Base-by-base conservation (phyloP, 2,113 vertebrate genomes). In the Mus pahari region DNA sequence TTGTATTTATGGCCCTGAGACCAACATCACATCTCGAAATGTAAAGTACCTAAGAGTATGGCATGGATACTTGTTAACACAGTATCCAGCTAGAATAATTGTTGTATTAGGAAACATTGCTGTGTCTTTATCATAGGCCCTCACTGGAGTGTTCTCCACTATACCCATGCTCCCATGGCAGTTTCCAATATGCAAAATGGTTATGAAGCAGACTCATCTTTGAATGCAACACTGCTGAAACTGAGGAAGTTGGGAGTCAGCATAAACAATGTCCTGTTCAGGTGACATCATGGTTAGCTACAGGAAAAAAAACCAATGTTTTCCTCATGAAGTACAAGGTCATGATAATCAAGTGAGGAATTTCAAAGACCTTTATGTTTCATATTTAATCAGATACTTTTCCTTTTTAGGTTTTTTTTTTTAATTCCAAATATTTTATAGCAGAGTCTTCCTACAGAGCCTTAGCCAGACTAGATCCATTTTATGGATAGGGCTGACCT, bases 331-430 rank as follows among this genome's bases (percentile, higher is more conserved):
- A 78, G 24, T 1, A n/a, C 78, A 83, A 93, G n/a, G 42, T 55
- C 31, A 62, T 60, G 84, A 91, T 64, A 48, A 48, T 48, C n/a
- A 58, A 87, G 87, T 36, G 31, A 1, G 3, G 20, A 64, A 53
- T 94, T 90, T 88, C 50, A 90, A 39, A 89, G 45, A 94, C 88
- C 28, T 94, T 88, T 68, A 91, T 60, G 5, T 88, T 90, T 86
- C 66, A 93, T 82, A n/a, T 68, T 36, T 86, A 86, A 68, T 33
- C 42, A 86, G 2, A 68, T 64, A 48, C 60, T 48, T 33, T 33
- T 33, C 28, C 19, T 24, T n/a, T 48, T 48, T 48, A 48, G 48
- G 5, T 48, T 48, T 48, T 48, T 48, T 48, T 48, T 48, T 48
- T 48, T 6, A 48, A 48, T 48, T 48, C 48, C 48, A 86, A 58